phyloP scores from a whole-genome alignment of 2,797 vertebrate species.

The Cossypha niveicapilla region DNA sequence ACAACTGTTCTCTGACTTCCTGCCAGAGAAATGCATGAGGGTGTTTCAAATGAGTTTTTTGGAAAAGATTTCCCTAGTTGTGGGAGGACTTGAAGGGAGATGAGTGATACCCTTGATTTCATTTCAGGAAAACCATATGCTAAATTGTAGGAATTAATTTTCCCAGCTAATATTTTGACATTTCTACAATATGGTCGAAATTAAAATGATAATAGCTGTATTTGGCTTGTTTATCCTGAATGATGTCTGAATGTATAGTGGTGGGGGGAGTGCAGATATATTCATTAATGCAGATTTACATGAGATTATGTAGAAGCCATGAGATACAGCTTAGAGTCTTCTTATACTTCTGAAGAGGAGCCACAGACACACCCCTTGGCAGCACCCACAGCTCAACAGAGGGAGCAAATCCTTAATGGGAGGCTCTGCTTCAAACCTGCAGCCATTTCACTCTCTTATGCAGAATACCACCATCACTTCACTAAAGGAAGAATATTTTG shows the following conservation, averaged over 20 bases:
- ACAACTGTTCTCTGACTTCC: background rate
- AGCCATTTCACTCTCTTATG: background rate
- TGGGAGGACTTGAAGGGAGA: conserved; percentile 42
- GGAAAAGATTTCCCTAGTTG: background rate
- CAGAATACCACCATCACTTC: background rate
- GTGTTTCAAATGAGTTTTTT: background rate
- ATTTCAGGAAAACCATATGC: conserved; percentile 11
- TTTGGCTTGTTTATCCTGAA: background rate
- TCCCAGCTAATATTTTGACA: conserved; percentile 56
- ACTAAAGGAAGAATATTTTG: background rate
- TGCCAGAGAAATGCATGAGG: background rate
- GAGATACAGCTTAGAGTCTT: background rate
- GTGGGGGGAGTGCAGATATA: too few relatives aligned
- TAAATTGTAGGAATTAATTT: conserved; percentile 19
- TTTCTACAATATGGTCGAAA: conserved; percentile 23
- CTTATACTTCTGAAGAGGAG: background rate
- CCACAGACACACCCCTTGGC: fast-evolving
- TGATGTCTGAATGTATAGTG: background rate
- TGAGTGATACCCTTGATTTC: conserved; percentile 21
- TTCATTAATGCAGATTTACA: background rate
- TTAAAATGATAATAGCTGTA: background rate
- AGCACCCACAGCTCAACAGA: background rate
- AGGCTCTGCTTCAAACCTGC: background rate
- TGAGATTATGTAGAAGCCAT: background rate
- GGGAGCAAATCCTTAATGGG: background rate